Conservation (phyloP, 2,888 invertebrate species). For the Caenorhabditis imperialis region DNA sequence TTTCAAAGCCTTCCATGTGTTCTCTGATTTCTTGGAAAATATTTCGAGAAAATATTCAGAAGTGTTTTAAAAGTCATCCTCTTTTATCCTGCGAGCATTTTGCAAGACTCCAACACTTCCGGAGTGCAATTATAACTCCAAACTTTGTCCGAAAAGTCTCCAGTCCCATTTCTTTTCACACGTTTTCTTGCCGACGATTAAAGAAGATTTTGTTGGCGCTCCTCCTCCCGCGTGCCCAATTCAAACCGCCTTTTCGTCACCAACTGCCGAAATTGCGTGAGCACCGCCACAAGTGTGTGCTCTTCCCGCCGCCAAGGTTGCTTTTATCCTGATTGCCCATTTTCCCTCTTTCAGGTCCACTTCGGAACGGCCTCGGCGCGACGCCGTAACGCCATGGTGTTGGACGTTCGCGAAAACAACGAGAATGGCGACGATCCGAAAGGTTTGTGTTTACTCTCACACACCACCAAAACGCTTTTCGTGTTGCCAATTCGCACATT, state of each 20-base stretch:
- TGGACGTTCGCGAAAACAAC: conserved; percentile 43
- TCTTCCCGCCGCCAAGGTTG: conserved; percentile 10
- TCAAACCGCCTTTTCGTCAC: background rate
- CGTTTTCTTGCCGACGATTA: conserved; percentile 43
- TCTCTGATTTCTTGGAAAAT: background rate
- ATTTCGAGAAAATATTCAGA: background rate
- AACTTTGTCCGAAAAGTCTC: conserved; percentile 8
- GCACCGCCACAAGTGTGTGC: too few species aligned
- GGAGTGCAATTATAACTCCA: conserved; percentile 9
- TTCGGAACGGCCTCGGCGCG: conserved; percentile 45
- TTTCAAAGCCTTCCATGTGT: too few species aligned
- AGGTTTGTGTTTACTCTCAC: conserved; percentile 30
- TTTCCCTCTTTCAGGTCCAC: conserved; percentile 32
- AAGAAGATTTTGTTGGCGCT: conserved; percentile 38
- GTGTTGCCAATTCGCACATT: too few species aligned
- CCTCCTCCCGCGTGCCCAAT: conserved; percentile 2
- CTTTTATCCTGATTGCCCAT: conserved; percentile 37
- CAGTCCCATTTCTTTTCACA: conserved; percentile 31
- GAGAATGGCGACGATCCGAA: conserved; percentile 33
- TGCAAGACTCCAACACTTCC: too few species aligned
- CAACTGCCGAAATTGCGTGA: conserved; percentile 11
- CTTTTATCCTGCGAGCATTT: too few species aligned
- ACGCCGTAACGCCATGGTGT: conserved; percentile 56
- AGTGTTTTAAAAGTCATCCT: too few species aligned
- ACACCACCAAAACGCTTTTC: background rate